Conservation (phyloP, 2,113 vertebrate species). For the Lipophrys pholis region DNA sequence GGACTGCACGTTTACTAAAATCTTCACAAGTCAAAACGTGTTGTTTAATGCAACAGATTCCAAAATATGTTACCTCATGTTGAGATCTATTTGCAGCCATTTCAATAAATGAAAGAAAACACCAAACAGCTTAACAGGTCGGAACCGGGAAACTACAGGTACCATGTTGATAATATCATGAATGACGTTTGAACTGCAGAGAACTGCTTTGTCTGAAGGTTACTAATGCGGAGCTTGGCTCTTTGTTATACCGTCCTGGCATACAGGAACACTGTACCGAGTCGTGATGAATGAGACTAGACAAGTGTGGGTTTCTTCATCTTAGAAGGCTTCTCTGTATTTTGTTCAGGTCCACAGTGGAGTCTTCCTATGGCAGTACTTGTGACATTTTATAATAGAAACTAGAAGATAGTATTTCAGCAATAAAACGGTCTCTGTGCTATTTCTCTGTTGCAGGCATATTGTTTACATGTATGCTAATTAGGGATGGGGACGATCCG, state of each 20-base stretch:
- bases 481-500: no score
- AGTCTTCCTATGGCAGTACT: background rate
- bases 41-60: no score
- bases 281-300: background rate
- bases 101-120: background rate
- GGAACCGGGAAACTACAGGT: background rate
- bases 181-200: background rate
- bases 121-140: background rate
- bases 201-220: background rate
- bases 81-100: background rate
- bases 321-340: background rate
- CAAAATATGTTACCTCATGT: no score
- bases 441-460: background rate
- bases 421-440: background rate
- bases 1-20: slow-evolving; percentile 17
- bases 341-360: background rate
- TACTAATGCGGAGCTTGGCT: background rate
- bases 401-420: no score
- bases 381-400: background rate
- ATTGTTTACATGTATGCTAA: no score
- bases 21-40: background rate
- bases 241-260: background rate
- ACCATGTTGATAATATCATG: background rate
- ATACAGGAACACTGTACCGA: background rate
- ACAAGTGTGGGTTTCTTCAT: background rate